A percentile compares a stretch with the other conserved stretches of the same genome.
These are phyloP conservation scores for Eolophus roseicapilla DNA, from an alignment of 2,113 vertebrate species.

Conservation along the genomic window DNA sequence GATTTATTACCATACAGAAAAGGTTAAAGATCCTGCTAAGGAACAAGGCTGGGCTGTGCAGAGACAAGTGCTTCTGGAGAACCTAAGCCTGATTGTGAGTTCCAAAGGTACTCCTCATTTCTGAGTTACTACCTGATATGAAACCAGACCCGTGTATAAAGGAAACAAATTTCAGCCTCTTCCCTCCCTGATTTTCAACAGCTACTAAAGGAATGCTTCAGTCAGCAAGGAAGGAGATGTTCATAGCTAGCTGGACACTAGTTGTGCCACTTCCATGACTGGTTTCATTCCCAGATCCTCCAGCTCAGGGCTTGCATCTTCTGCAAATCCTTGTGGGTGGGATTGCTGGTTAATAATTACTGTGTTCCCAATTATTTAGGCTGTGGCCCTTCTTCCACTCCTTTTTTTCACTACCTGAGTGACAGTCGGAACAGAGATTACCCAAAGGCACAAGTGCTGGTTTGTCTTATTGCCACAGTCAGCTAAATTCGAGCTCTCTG, in stretches of 20 bases:
- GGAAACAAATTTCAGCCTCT: not conserved
- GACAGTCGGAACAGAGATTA: not conserved
- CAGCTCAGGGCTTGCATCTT: not conserved
- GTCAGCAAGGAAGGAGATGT: not conserved
- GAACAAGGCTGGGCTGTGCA: not conserved
- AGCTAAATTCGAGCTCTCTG: slow-evolving; percentile 51
- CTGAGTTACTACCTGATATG: not conserved
- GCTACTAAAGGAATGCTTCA: not conserved
- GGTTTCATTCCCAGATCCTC: not conserved
- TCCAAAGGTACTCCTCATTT: not conserved
- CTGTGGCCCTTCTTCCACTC: not conserved
- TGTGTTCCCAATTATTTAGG: not conserved
- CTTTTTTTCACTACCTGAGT: not conserved
- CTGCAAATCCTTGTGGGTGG: not conserved
- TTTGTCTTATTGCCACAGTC: slow-evolving; percentile 11
- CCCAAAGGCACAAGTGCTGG: not conserved
- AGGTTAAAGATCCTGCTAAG: not conserved
- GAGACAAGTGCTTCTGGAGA: not conserved
- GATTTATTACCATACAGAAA: not conserved
- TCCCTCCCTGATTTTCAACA: not conserved
- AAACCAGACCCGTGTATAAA: not conserved
- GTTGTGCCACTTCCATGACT: not conserved
- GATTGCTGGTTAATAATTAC: not conserved
- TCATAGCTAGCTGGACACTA: not conserved
- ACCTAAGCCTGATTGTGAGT: accelerated